Percentiles rank a stretch among this genome's conserved stretches.
phyloP scores from a whole-genome alignment of 2,797 vertebrate species.

The Loris lydekkerianus region DNA sequence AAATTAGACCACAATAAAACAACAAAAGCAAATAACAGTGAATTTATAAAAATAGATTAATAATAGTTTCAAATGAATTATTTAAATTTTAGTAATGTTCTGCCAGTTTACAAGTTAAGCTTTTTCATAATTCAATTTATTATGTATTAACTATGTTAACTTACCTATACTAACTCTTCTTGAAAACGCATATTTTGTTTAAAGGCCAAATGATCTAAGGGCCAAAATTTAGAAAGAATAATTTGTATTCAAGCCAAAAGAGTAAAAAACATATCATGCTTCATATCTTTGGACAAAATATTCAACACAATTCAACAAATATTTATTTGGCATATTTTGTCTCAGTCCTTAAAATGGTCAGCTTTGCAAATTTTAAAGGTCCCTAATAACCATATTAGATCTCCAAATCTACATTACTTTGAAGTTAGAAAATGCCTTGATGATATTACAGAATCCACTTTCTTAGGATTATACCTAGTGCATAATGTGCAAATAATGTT shows the following conservation, averaged over 20 bases:
- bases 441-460: not conserved
- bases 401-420: not conserved
- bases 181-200: not conserved
- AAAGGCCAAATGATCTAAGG: conserved; percentile 2
- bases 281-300: conserved; percentile 49
- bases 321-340: not conserved
- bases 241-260: conserved; percentile 36
- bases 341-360: not conserved
- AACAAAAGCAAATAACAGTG: conserved; percentile 23
- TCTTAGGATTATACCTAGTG: not conserved
- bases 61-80: conserved; percentile 25
- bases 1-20: conserved; percentile 5
- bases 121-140: not conserved
- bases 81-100: conserved; percentile 33
- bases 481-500: not conserved
- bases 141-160: not conserved
- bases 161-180: not conserved
- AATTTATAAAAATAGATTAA: not conserved
- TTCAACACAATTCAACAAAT: not conserved
- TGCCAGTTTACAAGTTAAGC: not conserved
- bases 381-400: not conserved
- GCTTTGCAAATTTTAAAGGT: conserved; percentile 4
- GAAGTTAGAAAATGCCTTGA: conserved; percentile 14
- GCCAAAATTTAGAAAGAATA: conserved; percentile 37
- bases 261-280: conserved; percentile 11